Conservation (phyloP, 1,140 invertebrate genomes). For the Dendrolimus punctatus region DNA sequence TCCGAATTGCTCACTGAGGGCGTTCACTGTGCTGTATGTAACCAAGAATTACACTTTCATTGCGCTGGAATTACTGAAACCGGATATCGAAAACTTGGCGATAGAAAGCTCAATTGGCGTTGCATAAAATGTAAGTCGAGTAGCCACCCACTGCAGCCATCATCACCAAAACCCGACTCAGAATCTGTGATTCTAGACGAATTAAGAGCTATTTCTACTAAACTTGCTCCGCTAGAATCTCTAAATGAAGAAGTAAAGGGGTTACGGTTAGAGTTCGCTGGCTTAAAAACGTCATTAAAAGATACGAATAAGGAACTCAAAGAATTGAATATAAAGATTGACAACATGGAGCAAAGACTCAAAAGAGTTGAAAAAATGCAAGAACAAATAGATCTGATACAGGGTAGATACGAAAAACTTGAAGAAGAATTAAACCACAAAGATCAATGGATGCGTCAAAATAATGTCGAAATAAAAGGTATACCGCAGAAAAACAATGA, state of each 20-base stretch:
- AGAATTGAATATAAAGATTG: neutral
- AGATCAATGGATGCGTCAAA: conserved; percentile 4
- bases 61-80: conserved; percentile 21
- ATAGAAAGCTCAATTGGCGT: conserved; percentile 17
- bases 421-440: neutral
- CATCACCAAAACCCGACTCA: neutral
- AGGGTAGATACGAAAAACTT: neutral
- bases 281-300: conserved; percentile 1
- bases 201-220: conserved; percentile 1
- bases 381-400: conserved; percentile 1
- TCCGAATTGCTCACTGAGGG: conserved; percentile 1
- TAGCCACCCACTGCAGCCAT: neutral
- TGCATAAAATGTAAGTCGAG: conserved; percentile 12
- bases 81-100: conserved; percentile 18
- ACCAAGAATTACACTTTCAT: conserved; percentile 13
- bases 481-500: conserved; percentile 3
- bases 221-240: conserved; percentile 1
- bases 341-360: neutral
- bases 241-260: neutral
- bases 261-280: conserved; percentile 1
- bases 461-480: conserved; percentile 5
- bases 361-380: conserved; percentile 1
- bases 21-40: conserved; percentile 5
- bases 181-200: neutral
- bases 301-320: neutral